Evolutionary conservation across 2,797 vertebrate species (phyloP), one percentile per base, ranked within the genome.

Genomic region (Acanthis flammea): DNA sequence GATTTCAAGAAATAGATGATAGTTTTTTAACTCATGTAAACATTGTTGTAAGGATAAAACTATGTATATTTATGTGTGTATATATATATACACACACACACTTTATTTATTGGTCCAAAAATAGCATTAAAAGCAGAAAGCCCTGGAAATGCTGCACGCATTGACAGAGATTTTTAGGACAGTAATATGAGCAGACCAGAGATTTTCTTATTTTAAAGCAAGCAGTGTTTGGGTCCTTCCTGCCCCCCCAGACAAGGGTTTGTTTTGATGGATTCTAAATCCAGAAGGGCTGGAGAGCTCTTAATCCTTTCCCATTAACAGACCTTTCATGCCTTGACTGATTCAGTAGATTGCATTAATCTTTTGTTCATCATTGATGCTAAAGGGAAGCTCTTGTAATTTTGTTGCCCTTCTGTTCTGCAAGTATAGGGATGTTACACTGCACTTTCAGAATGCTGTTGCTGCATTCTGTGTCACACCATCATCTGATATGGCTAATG

Each of bases 201-300:
- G 31, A 35, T 94, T 76, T 91, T 79, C 25, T 90, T 57, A 35
- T 30, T 67, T 90, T 80, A 61, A 85, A 76, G 28, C 14, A 24
- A 81, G 17, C 62, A 47, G 2, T 42, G 15, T 62, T 63, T 73
- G 33, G 4, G 16, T 39, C 25, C 19, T 35, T 42, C 25, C n/a
- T 47, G 28, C 33, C 33, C n/a, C 25, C 28, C 17, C 19, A 65
- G 12, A 14, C 25, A 63, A 48, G 10, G 16, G 10, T 31, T 90
- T 91, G 23, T 84, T 94, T 78, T 88, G 76, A 73, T 92, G 55
- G 44, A 76, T 90, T 88, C 47, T 88, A 86, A 86, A 93, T 84
- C 62, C 51, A 70, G 71, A 67, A 93, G 42, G 48, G 37, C 71
- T 93, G 53, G 51, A 76, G 51, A 60, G 30, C 33, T 82, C 63